Percentiles rank a stretch among this genome's conserved stretches.
phyloP scores from a whole-genome alignment of 2,797 vertebrate genomes.

The Choloepus didactylus region DNA sequence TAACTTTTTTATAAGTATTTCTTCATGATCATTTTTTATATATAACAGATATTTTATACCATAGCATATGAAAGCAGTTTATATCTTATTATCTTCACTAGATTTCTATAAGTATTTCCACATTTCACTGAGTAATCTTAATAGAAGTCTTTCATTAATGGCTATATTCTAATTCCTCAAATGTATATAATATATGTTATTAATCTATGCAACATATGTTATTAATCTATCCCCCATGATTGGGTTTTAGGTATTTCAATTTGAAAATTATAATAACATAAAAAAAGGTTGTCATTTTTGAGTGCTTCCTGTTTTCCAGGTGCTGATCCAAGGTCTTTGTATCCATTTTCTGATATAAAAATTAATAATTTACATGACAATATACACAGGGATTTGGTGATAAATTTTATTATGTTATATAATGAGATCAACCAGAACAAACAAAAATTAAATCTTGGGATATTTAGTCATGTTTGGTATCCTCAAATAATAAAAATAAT shows the following conservation, averaged over 20 bases:
- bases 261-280: slow-evolving; percentile 5
- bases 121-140: background rate
- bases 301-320: background rate
- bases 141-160: background rate
- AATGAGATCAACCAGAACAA: slow-evolving; percentile 68
- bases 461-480: background rate
- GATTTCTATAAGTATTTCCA: background rate
- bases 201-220: background rate
- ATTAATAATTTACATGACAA: slow-evolving; percentile 86
- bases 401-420: slow-evolving; percentile 85
- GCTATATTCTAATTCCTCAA: background rate
- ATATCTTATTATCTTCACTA: slow-evolving; percentile 3
- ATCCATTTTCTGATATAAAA: slow-evolving; percentile 71
- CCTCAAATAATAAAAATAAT: background rate
- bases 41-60: background rate
- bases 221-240: background rate
- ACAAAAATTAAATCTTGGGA: slow-evolving; percentile 20
- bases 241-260: background rate
- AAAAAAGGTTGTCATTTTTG: background rate
- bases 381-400: slow-evolving; percentile 89
- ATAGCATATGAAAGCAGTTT: slow-evolving; percentile 23
- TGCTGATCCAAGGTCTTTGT: slow-evolving; percentile 68
- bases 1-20: slow-evolving; percentile 1
- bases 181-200: background rate
- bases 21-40: slow-evolving; percentile 4